These are phyloP conservation scores for Megaustenia siamemsis DNA, from an alignment of 2,888 invertebrate genomes.

Conservation along the genomic window DNA sequence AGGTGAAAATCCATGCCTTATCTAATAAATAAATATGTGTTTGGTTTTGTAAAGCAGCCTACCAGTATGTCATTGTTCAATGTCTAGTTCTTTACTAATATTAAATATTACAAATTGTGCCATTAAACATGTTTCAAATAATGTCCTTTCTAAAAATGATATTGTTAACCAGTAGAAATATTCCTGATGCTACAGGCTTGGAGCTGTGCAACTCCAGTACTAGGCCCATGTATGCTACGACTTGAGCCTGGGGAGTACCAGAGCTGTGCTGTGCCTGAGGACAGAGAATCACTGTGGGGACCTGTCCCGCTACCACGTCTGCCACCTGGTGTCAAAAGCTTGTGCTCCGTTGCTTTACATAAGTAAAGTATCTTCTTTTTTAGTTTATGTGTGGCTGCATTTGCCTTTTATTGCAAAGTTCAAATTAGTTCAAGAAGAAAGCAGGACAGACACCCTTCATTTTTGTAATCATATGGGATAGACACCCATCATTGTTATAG, in stretches of 20 bases:
- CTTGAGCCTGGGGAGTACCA: conserved; percentile 77
- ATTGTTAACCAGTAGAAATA: background rate
- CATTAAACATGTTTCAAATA: too few relatives aligned
- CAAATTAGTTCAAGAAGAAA: background rate
- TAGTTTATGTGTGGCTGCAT: background rate
- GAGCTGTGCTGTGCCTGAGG: conserved; percentile 79
- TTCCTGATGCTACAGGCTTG: conserved; percentile 6
- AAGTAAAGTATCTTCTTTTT: conserved; percentile 61
- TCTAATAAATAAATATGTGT: too few relatives aligned
- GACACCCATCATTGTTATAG: too few relatives aligned
- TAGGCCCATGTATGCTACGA: conserved; percentile 59
- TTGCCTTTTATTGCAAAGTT: background rate
- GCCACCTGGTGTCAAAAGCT: conserved; percentile 74
- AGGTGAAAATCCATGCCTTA: too few relatives aligned
- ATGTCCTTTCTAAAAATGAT: too few relatives aligned
- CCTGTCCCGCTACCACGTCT: conserved; percentile 76
- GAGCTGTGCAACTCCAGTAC: conserved; percentile 39
- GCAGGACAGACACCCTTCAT: too few relatives aligned
- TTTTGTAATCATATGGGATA: too few relatives aligned
- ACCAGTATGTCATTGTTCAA: too few relatives aligned
- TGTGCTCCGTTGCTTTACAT: conserved; percentile 78
- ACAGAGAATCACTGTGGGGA: conserved; percentile 78
- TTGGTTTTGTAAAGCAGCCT: too few relatives aligned
- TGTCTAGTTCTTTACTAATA: too few relatives aligned
- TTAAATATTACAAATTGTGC: too few relatives aligned